These are phyloP conservation scores for Drosophila gunungcola DNA, from an alignment of 1,140 invertebrate genomes.

Conservation along the genomic window DNA sequence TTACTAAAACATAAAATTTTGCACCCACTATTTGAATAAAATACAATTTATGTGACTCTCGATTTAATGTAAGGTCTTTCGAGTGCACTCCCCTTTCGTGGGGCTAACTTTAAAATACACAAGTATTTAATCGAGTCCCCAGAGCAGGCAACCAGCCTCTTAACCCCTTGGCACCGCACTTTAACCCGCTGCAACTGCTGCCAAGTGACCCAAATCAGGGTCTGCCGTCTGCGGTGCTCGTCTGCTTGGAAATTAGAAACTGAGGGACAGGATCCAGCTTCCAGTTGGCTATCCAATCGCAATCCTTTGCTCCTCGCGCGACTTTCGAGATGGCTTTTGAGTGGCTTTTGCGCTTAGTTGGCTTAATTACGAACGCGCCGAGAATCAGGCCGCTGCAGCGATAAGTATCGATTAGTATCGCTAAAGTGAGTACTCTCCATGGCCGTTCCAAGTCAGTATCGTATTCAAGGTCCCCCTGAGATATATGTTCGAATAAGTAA, in stretches of 20 bases:
- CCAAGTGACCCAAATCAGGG: slow-evolving; percentile 55
- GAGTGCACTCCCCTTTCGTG: not conserved
- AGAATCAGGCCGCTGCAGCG: slow-evolving; percentile 27
- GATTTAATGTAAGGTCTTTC: not conserved
- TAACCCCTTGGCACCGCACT: slow-evolving; percentile 15
- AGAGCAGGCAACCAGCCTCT: not conserved
- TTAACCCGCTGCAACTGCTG: slow-evolving; percentile 38
- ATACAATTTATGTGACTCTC: not conserved
- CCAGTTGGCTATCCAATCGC: slow-evolving; percentile 20
- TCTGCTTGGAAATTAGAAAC: slow-evolving; percentile 5
- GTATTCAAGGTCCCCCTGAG: slow-evolving; percentile 1
- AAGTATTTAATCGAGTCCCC: slow-evolving; percentile 16
- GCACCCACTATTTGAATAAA: not conserved
- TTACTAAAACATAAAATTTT: too few relatives aligned
- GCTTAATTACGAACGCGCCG: slow-evolving; percentile 32
- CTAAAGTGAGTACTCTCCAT: slow-evolving; percentile 4
- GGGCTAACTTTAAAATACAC: slow-evolving; percentile 12
- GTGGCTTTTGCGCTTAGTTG: slow-evolving; percentile 40
- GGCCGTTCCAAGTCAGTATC: not conserved
- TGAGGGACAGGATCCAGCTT: not conserved
- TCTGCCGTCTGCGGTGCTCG: slow-evolving; percentile 26
- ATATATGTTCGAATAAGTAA: too few relatives aligned
- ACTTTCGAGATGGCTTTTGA: slow-evolving; percentile 20
- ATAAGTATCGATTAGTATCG: slow-evolving; percentile 44
- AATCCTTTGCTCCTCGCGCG: not conserved